Base-by-base conservation (phyloP, 37 sponge, comb jelly and placozoan species). In the Halisarca cf. caerulea region DNA sequence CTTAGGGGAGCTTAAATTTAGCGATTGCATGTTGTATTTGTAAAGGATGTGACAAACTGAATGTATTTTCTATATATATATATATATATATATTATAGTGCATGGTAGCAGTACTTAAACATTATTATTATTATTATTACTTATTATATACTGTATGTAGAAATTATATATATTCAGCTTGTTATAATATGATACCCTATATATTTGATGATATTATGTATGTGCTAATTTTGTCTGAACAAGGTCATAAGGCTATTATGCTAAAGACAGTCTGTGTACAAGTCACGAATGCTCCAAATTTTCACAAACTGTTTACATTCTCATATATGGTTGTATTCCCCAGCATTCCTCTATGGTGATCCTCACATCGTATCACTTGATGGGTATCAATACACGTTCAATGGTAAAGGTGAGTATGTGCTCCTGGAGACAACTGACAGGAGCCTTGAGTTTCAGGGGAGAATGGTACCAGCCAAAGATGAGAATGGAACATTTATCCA, bases 311-410 rank as follows among this genome's bases (percentile, higher is more conserved):
- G n/a, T n/a, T n/a, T n/a, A n/a, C n/a, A n/a, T n/a, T n/a, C n/a
- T n/a, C n/a, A n/a, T n/a, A n/a, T n/a, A n/a, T n/a, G n/a, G n/a
- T n/a, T n/a, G n/a, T 47, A 14, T 47, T 47, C 11, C 11, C 51
- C 40, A 71, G 72, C 72, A 35, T 71, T 38, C 8, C 40, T 77
- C 5, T 88, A 62, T 88, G 92, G 92, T 40, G 92, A 91, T 85
- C 92, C 92, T 44, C 92, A 91, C 66, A 81, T 88, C 11, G 83
- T 91, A 14, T 88, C 92, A 7, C 62, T 91, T 80, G 92, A 91
- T 88, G 85, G 81, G 0, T 45, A 58, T 39, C 80, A 66, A 38
- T 91, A 91, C 83, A 88, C 92, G 11, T 91, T 91, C 79, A 91
- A 91, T 85, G 92, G 92, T 7, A 85, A 85, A 53, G 92, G 92